Percentiles rank a stretch among this genome's conserved stretches.
These are phyloP conservation scores for Phaenicophaeus curvirostris DNA, from an alignment of 2,797 vertebrate genomes.

Conservation along the genomic window DNA sequence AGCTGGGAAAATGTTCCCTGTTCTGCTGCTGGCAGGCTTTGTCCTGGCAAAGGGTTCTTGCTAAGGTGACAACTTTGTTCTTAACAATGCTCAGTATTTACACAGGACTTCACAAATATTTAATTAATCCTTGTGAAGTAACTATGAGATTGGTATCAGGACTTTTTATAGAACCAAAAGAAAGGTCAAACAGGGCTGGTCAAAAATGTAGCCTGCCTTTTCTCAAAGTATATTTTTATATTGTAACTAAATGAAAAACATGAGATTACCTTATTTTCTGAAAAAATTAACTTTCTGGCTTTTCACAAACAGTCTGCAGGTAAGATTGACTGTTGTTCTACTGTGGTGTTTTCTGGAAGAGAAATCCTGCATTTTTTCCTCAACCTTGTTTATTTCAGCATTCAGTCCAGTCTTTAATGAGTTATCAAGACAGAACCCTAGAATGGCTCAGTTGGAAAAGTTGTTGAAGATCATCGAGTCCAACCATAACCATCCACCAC, in stretches of 20 bases:
- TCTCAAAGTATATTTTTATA: neutral
- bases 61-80: neutral
- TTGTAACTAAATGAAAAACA: neutral
- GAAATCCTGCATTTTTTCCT: neutral
- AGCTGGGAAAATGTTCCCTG: neutral
- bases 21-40: neutral
- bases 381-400: neutral
- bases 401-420: neutral
- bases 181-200: neutral
- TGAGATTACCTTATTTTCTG: neutral
- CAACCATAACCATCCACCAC: too few species aligned
- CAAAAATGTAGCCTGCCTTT: neutral
- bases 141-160: constrained; percentile 15
- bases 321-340: neutral
- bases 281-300: neutral
- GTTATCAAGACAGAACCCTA: neutral
- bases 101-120: constrained; percentile 36
- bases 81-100: constrained; percentile 31
- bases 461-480: too few species aligned
- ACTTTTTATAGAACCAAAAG: constrained; percentile 14
- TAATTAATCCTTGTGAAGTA: constrained; percentile 12
- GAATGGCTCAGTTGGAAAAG: too few species aligned
- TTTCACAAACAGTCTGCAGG: neutral
- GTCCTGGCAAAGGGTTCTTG: neutral
- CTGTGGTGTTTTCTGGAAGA: neutral